These are phyloP conservation scores for Thryonomys swinderianus DNA, from an alignment of 2,113 vertebrate genomes.

Conservation along the genomic window DNA sequence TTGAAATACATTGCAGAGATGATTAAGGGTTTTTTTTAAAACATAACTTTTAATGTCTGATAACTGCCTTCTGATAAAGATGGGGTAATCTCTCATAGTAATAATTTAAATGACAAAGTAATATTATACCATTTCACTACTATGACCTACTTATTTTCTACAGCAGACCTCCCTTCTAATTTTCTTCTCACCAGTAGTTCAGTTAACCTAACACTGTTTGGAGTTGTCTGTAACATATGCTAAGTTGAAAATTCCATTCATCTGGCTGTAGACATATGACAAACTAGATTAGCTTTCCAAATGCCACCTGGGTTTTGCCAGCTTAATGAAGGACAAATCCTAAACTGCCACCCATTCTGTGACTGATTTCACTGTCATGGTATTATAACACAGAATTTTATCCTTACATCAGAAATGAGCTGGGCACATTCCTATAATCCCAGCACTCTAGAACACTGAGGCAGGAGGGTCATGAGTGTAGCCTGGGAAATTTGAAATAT, in stretches of 20 bases:
- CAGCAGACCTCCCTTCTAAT: neutral
- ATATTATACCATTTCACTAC: neutral
- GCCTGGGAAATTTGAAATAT: neutral
- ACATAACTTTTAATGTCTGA: too few relatives aligned
- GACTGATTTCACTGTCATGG: constrained; percentile 72
- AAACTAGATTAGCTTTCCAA: neutral
- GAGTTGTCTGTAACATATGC: neutral
- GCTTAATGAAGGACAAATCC: too few relatives aligned
- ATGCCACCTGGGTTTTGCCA: constrained; percentile 44
- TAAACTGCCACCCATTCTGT: constrained; percentile 64
- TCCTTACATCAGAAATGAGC: neutral
- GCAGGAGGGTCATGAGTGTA: neutral
- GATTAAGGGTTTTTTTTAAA: too few relatives aligned
- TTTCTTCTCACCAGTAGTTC: neutral
- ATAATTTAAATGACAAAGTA: neutral
- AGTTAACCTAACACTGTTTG: neutral
- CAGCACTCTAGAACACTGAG: neutral
- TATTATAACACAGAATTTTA: constrained; percentile 74
- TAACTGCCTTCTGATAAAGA: neutral
- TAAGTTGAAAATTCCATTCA: neutral
- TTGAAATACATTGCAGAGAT: neutral
- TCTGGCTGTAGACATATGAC: neutral
- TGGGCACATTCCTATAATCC: neutral
- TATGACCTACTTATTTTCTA: neutral
- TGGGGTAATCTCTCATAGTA: neutral